These are phyloP conservation scores for Drosophila lutescens DNA, from an alignment of 2,888 invertebrate species.

Conservation along the genomic window DNA sequence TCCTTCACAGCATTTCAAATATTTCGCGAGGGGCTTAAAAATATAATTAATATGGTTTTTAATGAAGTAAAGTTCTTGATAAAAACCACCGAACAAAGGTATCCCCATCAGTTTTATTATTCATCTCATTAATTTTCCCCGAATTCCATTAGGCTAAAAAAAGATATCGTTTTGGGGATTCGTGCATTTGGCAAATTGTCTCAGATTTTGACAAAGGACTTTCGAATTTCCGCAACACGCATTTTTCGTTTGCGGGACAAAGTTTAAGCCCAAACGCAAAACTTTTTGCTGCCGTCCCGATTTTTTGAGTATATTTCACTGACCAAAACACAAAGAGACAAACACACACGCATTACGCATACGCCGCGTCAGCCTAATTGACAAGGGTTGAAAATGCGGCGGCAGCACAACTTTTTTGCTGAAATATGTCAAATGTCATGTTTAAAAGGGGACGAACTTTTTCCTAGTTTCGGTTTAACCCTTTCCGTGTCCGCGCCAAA, in stretches of 20 bases:
- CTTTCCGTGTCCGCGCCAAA: slow-evolving; percentile 29
- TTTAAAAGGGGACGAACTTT: slow-evolving; percentile 44
- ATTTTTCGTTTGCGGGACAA: slow-evolving; percentile 39
- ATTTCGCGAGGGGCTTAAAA: neutral
- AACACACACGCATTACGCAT: slow-evolving; percentile 61
- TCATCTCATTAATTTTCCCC: slow-evolving; percentile 26
- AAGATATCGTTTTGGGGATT: slow-evolving; percentile 7
- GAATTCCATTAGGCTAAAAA: slow-evolving; percentile 11
- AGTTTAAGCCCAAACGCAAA: slow-evolving; percentile 55
- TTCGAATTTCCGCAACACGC: slow-evolving; percentile 30
- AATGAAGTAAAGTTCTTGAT: neutral
- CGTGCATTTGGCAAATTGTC: slow-evolving; percentile 47
- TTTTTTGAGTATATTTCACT: slow-evolving; percentile 50
- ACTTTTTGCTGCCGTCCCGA: slow-evolving; percentile 57
- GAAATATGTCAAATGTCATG: slow-evolving; percentile 74
- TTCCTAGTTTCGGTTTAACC: slow-evolving; percentile 31
- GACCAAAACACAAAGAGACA: slow-evolving; percentile 40
- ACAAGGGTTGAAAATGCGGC: slow-evolving; percentile 72
- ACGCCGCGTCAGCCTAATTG: slow-evolving; percentile 76
- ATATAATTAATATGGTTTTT: neutral
- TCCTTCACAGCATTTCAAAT: neutral
- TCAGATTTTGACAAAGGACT: slow-evolving; percentile 57
- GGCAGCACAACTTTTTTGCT: slow-evolving; percentile 57
- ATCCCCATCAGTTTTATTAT: slow-evolving; percentile 1
- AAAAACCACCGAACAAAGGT: neutral